These are phyloP conservation scores for Epistrophella euchroma DNA, from an alignment of 2,888 invertebrate species.

Conservation along the genomic window DNA sequence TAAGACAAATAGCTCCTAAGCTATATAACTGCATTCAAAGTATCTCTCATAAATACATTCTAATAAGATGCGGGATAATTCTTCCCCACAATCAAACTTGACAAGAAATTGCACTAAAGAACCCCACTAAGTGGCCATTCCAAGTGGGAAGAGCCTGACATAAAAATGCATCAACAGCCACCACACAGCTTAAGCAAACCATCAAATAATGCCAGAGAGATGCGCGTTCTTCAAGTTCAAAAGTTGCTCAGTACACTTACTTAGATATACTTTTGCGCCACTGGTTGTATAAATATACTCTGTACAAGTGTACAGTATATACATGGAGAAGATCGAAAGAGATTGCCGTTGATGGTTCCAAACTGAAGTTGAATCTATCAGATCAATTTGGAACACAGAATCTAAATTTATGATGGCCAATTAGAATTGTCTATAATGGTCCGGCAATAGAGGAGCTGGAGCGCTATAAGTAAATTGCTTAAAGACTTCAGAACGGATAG, in stretches of 20 bases:
- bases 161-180: slow-evolving; percentile 72
- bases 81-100: slow-evolving; percentile 67
- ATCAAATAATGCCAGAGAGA: slow-evolving; percentile 58
- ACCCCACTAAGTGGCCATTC: slow-evolving; percentile 69
- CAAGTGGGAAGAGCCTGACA: slow-evolving; percentile 74
- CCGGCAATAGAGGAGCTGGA: slow-evolving; percentile 57
- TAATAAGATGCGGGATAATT: slow-evolving; percentile 74
- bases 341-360: slow-evolving; percentile 37
- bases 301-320: background rate
- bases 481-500: slow-evolving; percentile 35
- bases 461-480: slow-evolving; percentile 55
- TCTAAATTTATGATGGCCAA: slow-evolving; percentile 77
- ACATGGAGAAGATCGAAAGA: slow-evolving; percentile 17
- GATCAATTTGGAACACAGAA: slow-evolving; percentile 76
- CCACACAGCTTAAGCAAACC: slow-evolving; percentile 35
- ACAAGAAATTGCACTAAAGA: slow-evolving; percentile 76
- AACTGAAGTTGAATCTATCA: slow-evolving; percentile 68
- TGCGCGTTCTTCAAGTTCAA: slow-evolving; percentile 61
- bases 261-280: slow-evolving; percentile 1
- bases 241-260: slow-evolving; percentile 11
- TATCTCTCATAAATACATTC: slow-evolving; percentile 73
- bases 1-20: slow-evolving; percentile 56
- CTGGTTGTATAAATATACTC: background rate
- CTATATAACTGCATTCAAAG: slow-evolving; percentile 62
- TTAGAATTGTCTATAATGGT: slow-evolving; percentile 76